These are phyloP conservation scores for Eulimnadia texana DNA, from an alignment of 1,140 invertebrate genomes.

Conservation along the genomic window DNA sequence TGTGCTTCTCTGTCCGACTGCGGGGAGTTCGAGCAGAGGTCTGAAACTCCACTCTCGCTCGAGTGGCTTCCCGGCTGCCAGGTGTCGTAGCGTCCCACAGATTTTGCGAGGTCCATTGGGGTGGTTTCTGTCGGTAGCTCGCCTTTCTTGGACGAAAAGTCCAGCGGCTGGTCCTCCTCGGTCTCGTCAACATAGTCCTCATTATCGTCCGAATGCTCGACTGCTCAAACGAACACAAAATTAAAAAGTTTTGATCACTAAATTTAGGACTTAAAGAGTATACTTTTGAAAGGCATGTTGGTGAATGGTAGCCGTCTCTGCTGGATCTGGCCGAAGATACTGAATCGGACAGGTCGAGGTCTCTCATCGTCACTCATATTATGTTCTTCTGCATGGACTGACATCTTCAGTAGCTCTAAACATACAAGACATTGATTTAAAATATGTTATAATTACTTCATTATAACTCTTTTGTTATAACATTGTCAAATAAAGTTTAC, in stretches of 20 bases:
- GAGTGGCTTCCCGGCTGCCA: conserved; percentile 15
- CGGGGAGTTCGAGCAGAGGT: conserved; percentile 7
- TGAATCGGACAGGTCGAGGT: conserved; percentile 18
- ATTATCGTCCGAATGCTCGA: neutral
- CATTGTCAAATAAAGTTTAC: no score
- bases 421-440: neutral
- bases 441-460: neutral
- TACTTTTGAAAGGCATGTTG: conserved; percentile 2
- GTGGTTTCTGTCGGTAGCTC: neutral
- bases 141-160: conserved; percentile 25
- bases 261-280: neutral
- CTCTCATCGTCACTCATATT: conserved; percentile 4
- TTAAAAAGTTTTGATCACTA: neutral
- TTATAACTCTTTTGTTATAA: neutral
- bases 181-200: conserved; percentile 13
- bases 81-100: neutral
- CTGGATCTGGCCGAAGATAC: conserved; percentile 20
- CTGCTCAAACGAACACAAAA: neutral
- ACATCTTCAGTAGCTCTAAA: conserved; percentile 13
- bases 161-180: conserved; percentile 22
- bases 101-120: neutral
- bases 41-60: conserved; percentile 19
- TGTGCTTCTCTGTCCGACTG: conserved; percentile 10
- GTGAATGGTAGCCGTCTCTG: conserved; percentile 5
- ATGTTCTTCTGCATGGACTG: conserved; percentile 10